Base-by-base conservation (phyloP, 2,113 vertebrate genomes). In the Bubo blakistoni region DNA sequence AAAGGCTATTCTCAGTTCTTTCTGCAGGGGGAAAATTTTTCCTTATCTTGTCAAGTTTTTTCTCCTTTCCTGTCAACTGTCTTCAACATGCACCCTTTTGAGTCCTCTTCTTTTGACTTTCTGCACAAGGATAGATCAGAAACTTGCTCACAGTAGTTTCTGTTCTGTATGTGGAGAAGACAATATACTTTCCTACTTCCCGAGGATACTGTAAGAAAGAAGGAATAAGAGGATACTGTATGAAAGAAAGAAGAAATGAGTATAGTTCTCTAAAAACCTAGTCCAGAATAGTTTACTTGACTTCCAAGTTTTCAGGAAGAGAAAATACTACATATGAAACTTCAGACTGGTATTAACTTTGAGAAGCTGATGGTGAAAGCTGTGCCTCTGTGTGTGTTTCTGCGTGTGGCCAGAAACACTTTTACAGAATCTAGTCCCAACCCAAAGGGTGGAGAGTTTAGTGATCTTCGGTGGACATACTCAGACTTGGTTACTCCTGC, bases 401-500 rank as follows among this genome's bases (percentile, higher is more conserved):
- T 58, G n/a, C 81, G 79, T 93, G 92, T 92, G 82, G 54, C 69
- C 76, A 54, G 51, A 72, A 85, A 44, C 51, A 54, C 66, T 79
- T 92, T 18, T 55, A 47, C 36, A 61, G 76, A 59, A 51, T 29
- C 54, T 76, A 70, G 72, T 85, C 47, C 57, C 22, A 81, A 3
- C 26, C 57, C 34, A 76, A 87, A 85, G 0, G 11, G 34, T 65
- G 65, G 80, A 94, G 59, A 77, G 51, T 61, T 88, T 78, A 81
- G 63, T 86, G 78, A 65, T 81, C 57, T 87, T 84, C 73, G 78
- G 76, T 55, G 59, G 38, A 65, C 58, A 51, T 92, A 93, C 36
- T 93, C 88, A 91, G 87, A 32, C 90, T 92, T 82, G 74, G 92
- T 91, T 96, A 93, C 90, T 95, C 67, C 83, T 88, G 71, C 84